These are phyloP conservation scores for Netelia inedita DNA, from an alignment of 2,888 invertebrate genomes.

Conservation along the genomic window DNA sequence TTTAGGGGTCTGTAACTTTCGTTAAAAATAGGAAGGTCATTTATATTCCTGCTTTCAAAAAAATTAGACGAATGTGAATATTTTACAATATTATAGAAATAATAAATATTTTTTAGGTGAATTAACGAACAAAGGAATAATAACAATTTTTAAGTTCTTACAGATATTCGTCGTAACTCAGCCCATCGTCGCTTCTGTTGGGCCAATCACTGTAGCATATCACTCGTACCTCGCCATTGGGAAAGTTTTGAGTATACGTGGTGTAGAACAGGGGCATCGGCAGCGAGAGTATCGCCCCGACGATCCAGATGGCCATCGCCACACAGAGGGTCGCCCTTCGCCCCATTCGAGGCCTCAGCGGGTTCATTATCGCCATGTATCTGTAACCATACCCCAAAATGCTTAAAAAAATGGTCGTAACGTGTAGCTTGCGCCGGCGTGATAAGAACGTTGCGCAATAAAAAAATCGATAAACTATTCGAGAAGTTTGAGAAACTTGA, in stretches of 20 bases:
- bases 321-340: conserved; percentile 93
- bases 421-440: not conserved
- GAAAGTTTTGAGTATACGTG: conserved; percentile 88
- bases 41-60: too few relatives aligned
- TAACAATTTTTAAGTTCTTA: conserved; percentile 86
- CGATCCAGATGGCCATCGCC: conserved; percentile 94
- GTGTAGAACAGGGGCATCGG: conserved; percentile 95
- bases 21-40: too few relatives aligned
- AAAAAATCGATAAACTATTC: too few relatives aligned
- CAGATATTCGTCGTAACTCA: conserved; percentile 91
- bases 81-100: not conserved
- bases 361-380: conserved; percentile 98
- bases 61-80: too few relatives aligned
- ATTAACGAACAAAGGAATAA: not conserved
- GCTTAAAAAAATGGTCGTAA: not conserved
- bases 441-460: too few relatives aligned
- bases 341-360: conserved; percentile 95
- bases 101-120: not conserved
- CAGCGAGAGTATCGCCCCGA: conserved; percentile 92
- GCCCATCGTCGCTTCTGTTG: conserved; percentile 87
- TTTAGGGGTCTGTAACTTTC: too few relatives aligned
- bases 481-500: too few relatives aligned
- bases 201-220: conserved; percentile 96
- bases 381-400: conserved; percentile 86
- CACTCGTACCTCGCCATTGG: conserved; percentile 88